phyloP scores from a whole-genome alignment of 1,140 invertebrate species.

The Micrasema minimum region DNA sequence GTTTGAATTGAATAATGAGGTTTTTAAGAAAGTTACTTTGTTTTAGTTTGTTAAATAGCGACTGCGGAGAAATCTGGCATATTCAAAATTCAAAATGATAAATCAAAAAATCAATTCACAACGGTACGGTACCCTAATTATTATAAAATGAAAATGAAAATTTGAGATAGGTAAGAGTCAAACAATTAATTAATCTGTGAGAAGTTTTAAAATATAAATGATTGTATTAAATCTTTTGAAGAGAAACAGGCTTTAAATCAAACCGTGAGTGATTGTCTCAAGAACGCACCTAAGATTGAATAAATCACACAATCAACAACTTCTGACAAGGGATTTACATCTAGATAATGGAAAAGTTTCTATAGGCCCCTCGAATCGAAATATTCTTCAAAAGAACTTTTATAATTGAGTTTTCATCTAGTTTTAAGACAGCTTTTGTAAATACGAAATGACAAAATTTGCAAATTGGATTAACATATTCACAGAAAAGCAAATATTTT shows the following conservation, averaged over 20 bases:
- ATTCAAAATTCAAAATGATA: not conserved
- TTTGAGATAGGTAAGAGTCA: not conserved
- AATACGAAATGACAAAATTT: conserved; percentile 1
- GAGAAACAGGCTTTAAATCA: conserved; percentile 5
- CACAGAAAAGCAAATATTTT: not conserved
- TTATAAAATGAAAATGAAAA: not conserved
- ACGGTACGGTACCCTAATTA: not conserved
- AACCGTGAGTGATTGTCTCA: conserved; percentile 19
- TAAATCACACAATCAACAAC: conserved; percentile 36
- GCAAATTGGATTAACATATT: not conserved
- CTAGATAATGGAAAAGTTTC: conserved; percentile 34
- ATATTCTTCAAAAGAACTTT: conserved; percentile 31
- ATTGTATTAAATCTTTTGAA: not conserved
- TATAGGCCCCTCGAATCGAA: conserved; percentile 16
- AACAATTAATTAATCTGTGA: not conserved
- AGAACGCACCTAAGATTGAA: not conserved
- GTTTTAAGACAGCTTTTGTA: conserved; percentile 5
- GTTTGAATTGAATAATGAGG: no score
- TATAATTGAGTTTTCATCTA: conserved; percentile 31
- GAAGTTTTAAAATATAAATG: not conserved
- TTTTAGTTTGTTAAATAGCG: no score
- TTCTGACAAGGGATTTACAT: conserved; percentile 33
- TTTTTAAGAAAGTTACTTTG: no score
- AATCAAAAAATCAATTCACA: not conserved
- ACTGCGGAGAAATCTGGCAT: no score